These are phyloP conservation scores for Megaustenia siamemsis DNA, from an alignment of 2,888 invertebrate genomes.

Conservation along the genomic window DNA sequence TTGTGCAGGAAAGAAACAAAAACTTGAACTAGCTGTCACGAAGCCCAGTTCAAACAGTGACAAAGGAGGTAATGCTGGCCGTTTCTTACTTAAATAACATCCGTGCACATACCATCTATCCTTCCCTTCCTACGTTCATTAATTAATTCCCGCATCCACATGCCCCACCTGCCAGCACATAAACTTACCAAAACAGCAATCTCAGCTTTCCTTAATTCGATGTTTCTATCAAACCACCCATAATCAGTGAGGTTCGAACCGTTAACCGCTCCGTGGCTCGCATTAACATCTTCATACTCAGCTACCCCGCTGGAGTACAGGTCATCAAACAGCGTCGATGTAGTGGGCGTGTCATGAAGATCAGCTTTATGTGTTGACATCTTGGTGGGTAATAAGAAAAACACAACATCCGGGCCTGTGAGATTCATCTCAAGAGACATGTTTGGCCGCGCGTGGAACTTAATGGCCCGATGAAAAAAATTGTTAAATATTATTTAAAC, in stretches of 20 bases:
- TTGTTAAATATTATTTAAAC: too few species aligned
- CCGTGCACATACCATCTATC: too few species aligned
- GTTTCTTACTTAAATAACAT: too few species aligned
- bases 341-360: neutral
- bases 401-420: too few species aligned
- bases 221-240: slow-evolving; percentile 18
- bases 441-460: too few species aligned
- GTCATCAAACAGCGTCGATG: neutral
- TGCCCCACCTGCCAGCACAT: neutral
- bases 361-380: neutral
- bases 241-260: neutral
- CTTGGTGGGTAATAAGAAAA: neutral
- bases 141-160: neutral
- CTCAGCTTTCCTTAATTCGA: slow-evolving; percentile 40
- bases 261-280: neutral
- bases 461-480: too few species aligned
- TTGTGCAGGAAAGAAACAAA: too few species aligned
- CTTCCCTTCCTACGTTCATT: too few species aligned
- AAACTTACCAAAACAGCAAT: slow-evolving; percentile 46
- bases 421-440: too few species aligned
- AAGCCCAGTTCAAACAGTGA: too few species aligned
- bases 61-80: too few species aligned
- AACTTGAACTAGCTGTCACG: too few species aligned
- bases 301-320: neutral
- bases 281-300: neutral